These are phyloP conservation scores for Psilanteris sp. DNA, from an alignment of 1,140 invertebrate species.

Conservation along the genomic window DNA sequence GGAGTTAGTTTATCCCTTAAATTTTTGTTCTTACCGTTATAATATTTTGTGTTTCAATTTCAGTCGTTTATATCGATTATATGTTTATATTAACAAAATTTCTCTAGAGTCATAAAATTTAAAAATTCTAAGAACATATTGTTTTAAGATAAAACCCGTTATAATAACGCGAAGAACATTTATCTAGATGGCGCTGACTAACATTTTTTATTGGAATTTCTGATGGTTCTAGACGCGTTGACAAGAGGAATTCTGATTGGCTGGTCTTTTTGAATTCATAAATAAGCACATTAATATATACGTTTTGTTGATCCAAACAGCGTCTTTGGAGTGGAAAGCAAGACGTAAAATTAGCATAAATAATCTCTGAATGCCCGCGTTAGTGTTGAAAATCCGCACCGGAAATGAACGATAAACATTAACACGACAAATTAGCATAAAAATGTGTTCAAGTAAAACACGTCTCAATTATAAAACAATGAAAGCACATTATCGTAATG, in stretches of 20 bases:
- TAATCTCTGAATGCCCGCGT: constrained; percentile 17
- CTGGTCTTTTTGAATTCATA: neutral
- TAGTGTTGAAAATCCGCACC: constrained; percentile 38
- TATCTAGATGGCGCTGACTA: too few relatives aligned
- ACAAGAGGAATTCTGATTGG: neutral
- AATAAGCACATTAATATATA: constrained; percentile 1
- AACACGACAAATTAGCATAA: constrained; percentile 58
- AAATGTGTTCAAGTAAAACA: constrained; percentile 28
- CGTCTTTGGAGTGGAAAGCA: constrained; percentile 7
- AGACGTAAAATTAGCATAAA: constrained; percentile 44
- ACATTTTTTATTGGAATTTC: too few relatives aligned
- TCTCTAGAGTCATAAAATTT: too few relatives aligned
- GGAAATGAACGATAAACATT: constrained; percentile 44
- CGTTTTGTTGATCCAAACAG: constrained; percentile 18
- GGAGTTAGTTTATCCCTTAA: too few relatives aligned
- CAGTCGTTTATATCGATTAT: too few relatives aligned
- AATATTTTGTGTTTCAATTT: too few relatives aligned
- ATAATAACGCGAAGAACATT: too few relatives aligned
- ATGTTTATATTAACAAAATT: too few relatives aligned
- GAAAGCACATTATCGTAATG: constrained; percentile 48
- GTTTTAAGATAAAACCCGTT: too few relatives aligned
- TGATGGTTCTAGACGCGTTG: neutral
- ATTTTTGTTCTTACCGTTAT: too few relatives aligned
- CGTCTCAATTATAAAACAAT: constrained; percentile 54
- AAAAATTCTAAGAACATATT: too few relatives aligned